A percentile compares a stretch with the other conserved stretches of the same genome.
These are phyloP conservation scores for Hyles vespertilio DNA, from an alignment of 1,140 invertebrate genomes.

Conservation along the genomic window DNA sequence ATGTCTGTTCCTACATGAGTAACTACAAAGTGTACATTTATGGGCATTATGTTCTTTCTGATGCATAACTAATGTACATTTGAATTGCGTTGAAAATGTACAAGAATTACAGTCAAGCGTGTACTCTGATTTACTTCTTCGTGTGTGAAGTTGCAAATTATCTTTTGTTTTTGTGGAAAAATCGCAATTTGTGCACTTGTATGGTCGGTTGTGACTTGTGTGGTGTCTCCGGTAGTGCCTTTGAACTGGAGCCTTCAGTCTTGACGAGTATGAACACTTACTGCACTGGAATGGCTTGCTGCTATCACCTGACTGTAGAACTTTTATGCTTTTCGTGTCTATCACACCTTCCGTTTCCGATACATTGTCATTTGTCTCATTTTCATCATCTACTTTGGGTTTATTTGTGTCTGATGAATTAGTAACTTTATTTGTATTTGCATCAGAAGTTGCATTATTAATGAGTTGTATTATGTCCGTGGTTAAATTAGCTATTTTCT, in stretches of 20 bases:
- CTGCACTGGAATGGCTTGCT: too few relatives aligned
- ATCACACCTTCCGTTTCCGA: too few relatives aligned
- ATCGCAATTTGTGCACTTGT: slow-evolving; percentile 48
- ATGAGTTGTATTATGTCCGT: too few relatives aligned
- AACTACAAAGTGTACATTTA: slow-evolving; percentile 40
- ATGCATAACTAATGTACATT: slow-evolving; percentile 46
- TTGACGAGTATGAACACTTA: too few relatives aligned
- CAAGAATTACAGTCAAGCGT: slow-evolving; percentile 30
- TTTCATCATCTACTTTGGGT: too few relatives aligned
- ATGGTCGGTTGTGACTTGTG: slow-evolving; percentile 43
- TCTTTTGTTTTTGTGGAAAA: slow-evolving; percentile 59
- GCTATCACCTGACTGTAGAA: too few relatives aligned
- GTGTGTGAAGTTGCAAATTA: slow-evolving; percentile 50
- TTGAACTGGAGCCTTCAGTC: background rate
- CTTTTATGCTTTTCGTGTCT: too few relatives aligned
- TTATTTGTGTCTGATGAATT: too few relatives aligned
- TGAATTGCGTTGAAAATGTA: slow-evolving; percentile 35
- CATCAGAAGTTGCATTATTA: too few relatives aligned
- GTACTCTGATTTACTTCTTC: slow-evolving; percentile 32
- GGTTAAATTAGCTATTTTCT: too few relatives aligned
- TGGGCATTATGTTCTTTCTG: slow-evolving; percentile 42
- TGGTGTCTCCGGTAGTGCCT: slow-evolving; percentile 15
- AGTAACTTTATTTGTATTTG: too few relatives aligned
- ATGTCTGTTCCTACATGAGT: slow-evolving; percentile 46
- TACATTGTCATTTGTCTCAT: too few relatives aligned